Percentiles rank a stretch among this genome's conserved stretches.
Evolutionary conservation across 2,113 vertebrate genomes (phyloP).

Genomic region (Erinaceus europaeus): DNA sequence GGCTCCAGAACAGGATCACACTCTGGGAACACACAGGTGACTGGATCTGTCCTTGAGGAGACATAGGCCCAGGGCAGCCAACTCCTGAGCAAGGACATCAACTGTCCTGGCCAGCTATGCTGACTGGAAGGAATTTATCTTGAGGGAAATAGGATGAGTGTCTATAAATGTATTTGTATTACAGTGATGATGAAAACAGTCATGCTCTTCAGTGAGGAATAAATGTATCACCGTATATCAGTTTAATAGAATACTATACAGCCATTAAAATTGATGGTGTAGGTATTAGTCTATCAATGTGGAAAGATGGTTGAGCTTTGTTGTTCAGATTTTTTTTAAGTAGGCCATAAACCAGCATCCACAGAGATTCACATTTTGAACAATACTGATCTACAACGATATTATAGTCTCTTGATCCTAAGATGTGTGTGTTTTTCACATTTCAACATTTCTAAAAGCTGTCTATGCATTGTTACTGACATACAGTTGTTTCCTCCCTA

Average conservation of each 20-base stretch:
- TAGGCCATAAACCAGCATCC: background rate
- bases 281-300: background rate
- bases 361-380: background rate
- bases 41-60: background rate
- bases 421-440: background rate
- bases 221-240: background rate
- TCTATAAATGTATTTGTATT: background rate
- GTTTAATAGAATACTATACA: background rate
- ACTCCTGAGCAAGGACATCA: background rate
- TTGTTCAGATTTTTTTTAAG: background rate
- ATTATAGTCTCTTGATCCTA: background rate
- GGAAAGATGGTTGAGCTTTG: background rate
- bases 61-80: background rate
- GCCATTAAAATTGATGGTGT: background rate
- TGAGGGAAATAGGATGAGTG: background rate
- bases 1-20: background rate
- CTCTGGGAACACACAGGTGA: background rate
- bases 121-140: background rate
- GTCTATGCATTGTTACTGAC: background rate
- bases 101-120: background rate
- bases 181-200: background rate
- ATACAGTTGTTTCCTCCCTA: background rate
- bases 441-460: constrained; percentile 1
- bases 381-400: background rate
- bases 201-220: background rate